A percentile compares a stretch with the other conserved stretches of the same genome.
Evolutionary conservation across 1,140 invertebrate species (phyloP).

Genomic region (Proales similis): DNA sequence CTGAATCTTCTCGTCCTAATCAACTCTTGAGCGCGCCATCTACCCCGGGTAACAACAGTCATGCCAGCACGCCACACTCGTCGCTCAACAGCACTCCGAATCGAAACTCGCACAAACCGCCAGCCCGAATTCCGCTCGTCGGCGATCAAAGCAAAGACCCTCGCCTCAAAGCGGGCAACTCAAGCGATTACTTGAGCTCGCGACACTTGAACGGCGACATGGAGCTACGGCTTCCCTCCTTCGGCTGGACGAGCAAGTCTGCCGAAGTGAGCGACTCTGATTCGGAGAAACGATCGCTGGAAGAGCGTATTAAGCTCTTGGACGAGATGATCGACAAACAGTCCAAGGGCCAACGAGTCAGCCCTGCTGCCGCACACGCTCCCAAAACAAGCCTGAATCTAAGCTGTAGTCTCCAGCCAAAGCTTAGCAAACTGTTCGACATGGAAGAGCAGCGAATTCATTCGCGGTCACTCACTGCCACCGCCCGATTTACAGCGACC

Average conservation of each 20-base stretch:
- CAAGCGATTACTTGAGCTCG: background rate
- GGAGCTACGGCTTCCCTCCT: too few relatives aligned
- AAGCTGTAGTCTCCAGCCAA: too few relatives aligned
- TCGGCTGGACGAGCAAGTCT: too few relatives aligned
- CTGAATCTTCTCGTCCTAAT: too few relatives aligned
- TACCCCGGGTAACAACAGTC: too few relatives aligned
- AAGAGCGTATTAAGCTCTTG: conserved; percentile 27
- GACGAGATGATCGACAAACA: conserved; percentile 36
- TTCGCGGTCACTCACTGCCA: too few relatives aligned
- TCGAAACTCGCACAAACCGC: background rate
- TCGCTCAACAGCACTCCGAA: conserved; percentile 6
- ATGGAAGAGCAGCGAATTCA: conserved; percentile 28
- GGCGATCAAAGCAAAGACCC: conserved; percentile 1
- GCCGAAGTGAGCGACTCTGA: background rate
- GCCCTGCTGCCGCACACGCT: too few relatives aligned
- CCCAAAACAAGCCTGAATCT: too few relatives aligned
- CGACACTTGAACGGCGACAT: conserved; percentile 11
- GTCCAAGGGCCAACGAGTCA: conserved; percentile 8
- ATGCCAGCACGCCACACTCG: background rate
- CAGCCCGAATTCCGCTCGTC: background rate
- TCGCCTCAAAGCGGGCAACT: background rate
- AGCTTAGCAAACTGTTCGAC: conserved; percentile 25
- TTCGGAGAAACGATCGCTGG: background rate
- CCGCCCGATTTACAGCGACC: too few relatives aligned
- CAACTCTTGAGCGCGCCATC: too few relatives aligned